Evolutionary conservation across 2,113 vertebrate species (phyloP).

Genomic region (Gadus macrocephalus): DNA sequence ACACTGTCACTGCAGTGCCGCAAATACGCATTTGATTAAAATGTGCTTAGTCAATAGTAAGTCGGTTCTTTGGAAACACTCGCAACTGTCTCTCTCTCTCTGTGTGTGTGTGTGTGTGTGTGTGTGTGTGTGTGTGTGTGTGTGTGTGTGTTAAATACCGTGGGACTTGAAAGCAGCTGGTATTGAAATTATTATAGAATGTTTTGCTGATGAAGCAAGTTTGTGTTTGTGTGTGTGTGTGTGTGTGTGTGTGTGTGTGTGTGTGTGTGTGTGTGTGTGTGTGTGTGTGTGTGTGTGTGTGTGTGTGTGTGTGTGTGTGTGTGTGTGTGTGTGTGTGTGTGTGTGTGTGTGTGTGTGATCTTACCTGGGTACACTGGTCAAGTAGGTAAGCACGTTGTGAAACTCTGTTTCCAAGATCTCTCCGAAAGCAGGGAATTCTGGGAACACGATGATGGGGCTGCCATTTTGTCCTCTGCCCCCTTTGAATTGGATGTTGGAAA

Average conservation of each 20-base stretch:
- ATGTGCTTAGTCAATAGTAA: too few species aligned
- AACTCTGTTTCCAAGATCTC: constrained; percentile 91
- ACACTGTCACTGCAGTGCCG: background rate
- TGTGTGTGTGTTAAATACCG: background rate
- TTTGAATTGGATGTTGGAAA: constrained; percentile 45
- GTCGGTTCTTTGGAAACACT: too few species aligned
- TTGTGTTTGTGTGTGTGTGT: too few species aligned
- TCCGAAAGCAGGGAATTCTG: constrained; percentile 88
- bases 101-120: background rate
- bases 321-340: background rate
- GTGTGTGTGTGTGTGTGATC: background rate
- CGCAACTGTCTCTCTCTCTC: background rate
- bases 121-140: background rate
- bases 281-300: too few species aligned
- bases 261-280: too few species aligned
- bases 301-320: background rate
- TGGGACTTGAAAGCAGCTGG: too few species aligned
- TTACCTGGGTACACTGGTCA: constrained; percentile 93
- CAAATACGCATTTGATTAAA: background rate
- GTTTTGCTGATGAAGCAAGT: too few species aligned
- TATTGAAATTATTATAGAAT: too few species aligned
- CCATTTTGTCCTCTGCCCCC: constrained; percentile 90
- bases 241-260: too few species aligned
- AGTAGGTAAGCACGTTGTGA: constrained; percentile 91
- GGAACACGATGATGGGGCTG: constrained; percentile 94